Conservation (phyloP, 2,797 vertebrate genomes). For the Squalus acanthias region DNA sequence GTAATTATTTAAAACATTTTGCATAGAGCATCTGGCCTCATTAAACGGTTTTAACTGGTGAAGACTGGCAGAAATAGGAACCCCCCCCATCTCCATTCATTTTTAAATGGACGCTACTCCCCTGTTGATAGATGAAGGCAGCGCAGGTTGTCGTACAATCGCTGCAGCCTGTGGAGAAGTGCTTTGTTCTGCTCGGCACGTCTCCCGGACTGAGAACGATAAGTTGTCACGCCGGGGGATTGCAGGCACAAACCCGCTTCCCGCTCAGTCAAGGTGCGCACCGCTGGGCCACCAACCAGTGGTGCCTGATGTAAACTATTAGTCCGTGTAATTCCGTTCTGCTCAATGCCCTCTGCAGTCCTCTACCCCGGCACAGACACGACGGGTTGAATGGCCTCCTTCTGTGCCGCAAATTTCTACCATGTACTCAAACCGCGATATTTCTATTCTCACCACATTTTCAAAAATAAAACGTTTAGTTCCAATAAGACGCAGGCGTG, state of each 20-base stretch:
- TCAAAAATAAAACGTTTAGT: not conserved
- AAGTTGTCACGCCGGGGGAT: too few relatives aligned
- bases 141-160: not conserved
- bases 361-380: not conserved
- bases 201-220: not conserved
- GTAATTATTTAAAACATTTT: not conserved
- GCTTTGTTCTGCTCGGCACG: not conserved
- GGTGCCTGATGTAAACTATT: not conserved
- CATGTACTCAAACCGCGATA: not conserved
- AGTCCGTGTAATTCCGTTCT: not conserved
- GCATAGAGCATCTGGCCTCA: not conserved
- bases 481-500: not conserved
- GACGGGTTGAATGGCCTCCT: too few relatives aligned
- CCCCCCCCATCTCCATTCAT: not conserved
- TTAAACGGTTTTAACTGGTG: not conserved
- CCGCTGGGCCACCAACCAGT: not conserved
- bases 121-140: not conserved
- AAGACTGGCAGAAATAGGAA: too few relatives aligned
- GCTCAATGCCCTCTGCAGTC: not conserved
- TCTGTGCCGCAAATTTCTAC: too few relatives aligned
- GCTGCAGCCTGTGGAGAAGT: not conserved
- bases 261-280: not conserved
- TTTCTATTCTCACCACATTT: not conserved
- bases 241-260: not conserved
- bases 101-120: not conserved